Conservation (phyloP, 2,113 vertebrate species). For the Aegotheles bennettii region DNA sequence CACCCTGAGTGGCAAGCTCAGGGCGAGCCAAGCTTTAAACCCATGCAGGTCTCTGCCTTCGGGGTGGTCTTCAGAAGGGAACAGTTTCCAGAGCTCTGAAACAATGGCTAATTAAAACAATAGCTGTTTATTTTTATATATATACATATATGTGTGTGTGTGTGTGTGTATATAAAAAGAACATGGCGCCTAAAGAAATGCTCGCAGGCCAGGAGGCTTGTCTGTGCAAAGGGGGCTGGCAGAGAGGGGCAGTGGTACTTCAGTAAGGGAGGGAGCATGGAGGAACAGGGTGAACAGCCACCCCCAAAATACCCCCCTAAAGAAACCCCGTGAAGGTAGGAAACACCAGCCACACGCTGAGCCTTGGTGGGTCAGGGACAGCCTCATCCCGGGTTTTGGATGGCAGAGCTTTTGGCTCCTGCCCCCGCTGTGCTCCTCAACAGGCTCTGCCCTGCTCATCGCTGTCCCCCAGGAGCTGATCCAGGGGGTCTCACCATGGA, state of each 20-base stretch:
- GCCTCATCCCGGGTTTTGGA: neutral
- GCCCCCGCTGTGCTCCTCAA: rapidly evolving
- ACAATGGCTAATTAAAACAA: constrained; percentile 63
- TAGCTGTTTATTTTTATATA: constrained; percentile 28
- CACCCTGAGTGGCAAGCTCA: neutral
- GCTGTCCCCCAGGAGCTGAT: neutral
- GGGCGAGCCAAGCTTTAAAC: neutral
- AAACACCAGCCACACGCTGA: neutral
- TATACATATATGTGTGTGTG: neutral
- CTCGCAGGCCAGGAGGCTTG: neutral
- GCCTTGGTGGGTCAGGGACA: rapidly evolving
- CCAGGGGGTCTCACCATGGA: rapidly evolving
- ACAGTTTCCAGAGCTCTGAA: constrained; percentile 53
- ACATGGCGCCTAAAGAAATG: neutral
- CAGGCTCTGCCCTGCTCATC: neutral
- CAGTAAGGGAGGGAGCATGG: neutral
- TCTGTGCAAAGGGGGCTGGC: neutral
- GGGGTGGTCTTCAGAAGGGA: constrained; percentile 39
- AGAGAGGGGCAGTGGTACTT: neutral
- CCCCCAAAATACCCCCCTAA: neutral
- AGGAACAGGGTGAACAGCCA: neutral
- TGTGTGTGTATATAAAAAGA: neutral
- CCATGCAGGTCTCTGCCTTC: neutral
- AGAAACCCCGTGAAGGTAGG: neutral
- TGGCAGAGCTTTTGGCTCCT: neutral